Conservation (phyloP, 2,113 vertebrate genomes). For the Toxostoma redivivum region DNA sequence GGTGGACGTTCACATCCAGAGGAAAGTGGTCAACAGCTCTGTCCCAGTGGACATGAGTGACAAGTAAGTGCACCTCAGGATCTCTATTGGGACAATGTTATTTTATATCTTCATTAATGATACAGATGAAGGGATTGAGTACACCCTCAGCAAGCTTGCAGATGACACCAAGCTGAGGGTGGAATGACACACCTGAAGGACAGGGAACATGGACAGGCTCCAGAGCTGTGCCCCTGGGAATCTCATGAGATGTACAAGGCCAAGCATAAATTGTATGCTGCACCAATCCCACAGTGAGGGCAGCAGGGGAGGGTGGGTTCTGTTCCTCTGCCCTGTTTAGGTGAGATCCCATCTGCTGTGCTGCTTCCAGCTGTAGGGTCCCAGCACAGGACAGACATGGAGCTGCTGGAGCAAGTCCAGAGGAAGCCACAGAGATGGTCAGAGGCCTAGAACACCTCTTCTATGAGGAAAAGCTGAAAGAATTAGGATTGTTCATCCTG, state of each 20-base stretch:
- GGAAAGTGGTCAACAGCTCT: background rate
- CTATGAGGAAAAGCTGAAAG: background rate
- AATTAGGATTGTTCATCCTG: background rate
- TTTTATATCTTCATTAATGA: background rate
- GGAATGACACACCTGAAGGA: background rate
- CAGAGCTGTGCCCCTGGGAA: background rate
- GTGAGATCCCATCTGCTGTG: background rate
- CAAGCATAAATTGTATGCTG: background rate
- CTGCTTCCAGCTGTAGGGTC: background rate
- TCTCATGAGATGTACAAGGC: background rate
- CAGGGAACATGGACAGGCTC: background rate
- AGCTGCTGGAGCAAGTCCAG: background rate
- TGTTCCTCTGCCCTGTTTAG: background rate
- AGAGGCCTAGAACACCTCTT: background rate
- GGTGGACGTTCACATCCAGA: background rate
- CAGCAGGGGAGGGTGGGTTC: background rate
- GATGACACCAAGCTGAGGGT: background rate
- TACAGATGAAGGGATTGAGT: background rate
- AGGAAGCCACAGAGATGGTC: background rate
- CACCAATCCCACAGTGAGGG: background rate
- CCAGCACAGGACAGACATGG: background rate
- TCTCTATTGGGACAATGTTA: accelerated
- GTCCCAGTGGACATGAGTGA: background rate
- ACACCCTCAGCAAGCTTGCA: background rate
- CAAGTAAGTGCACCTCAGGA: background rate